Evolutionary conservation across 2,113 vertebrate species (phyloP).

Genomic region (Mixornis gularis): DNA sequence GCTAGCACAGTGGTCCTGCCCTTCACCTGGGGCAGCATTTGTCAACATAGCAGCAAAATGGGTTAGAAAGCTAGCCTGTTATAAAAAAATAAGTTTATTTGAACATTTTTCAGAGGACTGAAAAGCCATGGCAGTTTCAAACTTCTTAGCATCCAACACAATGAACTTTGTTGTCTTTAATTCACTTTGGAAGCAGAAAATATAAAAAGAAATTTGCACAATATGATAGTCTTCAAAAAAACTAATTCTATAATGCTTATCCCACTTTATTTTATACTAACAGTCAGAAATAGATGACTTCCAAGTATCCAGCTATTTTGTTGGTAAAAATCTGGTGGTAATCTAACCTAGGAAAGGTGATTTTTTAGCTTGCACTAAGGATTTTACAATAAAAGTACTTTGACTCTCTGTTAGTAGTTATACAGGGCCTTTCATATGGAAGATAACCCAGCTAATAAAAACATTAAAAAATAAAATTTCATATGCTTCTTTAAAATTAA

Average conservation of each 20-base stretch:
- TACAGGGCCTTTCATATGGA: not conserved
- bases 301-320: not conserved
- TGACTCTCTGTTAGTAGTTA: not conserved
- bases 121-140: not conserved
- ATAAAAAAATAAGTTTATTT: not conserved
- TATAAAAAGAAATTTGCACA: not conserved
- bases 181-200: not conserved
- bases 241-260: not conserved
- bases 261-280: not conserved
- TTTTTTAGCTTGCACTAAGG: not conserved
- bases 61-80: not conserved
- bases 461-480: not conserved
- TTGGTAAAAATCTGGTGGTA: not conserved
- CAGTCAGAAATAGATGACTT: not conserved
- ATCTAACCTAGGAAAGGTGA: not conserved
- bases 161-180: not conserved
- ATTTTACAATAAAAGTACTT: not conserved
- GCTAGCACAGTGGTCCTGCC: no score
- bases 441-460: not conserved
- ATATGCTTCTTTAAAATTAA: not conserved
- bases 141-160: not conserved
- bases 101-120: not conserved
- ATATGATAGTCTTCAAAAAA: not conserved
- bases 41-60: not conserved
- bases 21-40: not conserved